Base-by-base conservation (phyloP, 2,113 vertebrate species). In the Colistium nudipinnis region DNA sequence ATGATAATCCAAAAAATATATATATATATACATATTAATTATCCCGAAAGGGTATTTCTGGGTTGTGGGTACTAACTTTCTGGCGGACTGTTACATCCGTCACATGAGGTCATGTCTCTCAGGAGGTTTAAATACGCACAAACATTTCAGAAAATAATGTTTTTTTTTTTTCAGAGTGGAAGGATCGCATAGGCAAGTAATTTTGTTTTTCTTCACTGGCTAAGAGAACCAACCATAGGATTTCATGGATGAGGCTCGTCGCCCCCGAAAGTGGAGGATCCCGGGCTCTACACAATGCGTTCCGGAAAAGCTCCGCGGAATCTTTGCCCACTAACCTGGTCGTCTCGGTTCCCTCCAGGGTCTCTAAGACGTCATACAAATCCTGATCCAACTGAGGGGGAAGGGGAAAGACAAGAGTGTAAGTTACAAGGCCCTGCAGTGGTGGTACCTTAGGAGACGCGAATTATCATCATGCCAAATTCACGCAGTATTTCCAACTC, bases 361-460 rank as follows among this genome's bases (percentile, higher is more conserved):
- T 93, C 72, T 90, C 86, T 92, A 99, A 91, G 59, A 94, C 91
- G 3, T 96, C 96, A 14, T 92, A 88, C 77, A 98, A 91, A 88
- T 94, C 95, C 92, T 97, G 95, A 88, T 95, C 97, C 92, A 99
- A 92, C 98, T 99, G 92, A n/a, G 75, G 17, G 77, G 22, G n/a
- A n/a, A 44, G 12, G 19, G 33, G 7, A 74, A 20, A 60, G 19
- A 70, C 0, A 17, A 6, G 0, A 1, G 7, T 4, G 33, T 65
- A 12, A 78, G 27, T 65, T 41, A n/a, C n/a, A n/a, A n/a, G n/a
- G n/a, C n/a, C n/a, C n/a, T n/a, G n/a, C n/a, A n/a, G n/a, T n/a
- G n/a, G n/a, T n/a, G n/a, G n/a, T n/a, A n/a, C n/a, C n/a, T n/a
- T n/a, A n/a, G n/a, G n/a, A n/a, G n/a, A n/a, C n/a, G n/a, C n/a